Evolutionary conservation across 2,888 invertebrate species (phyloP).

Genomic region (Lasiommata megera): DNA sequence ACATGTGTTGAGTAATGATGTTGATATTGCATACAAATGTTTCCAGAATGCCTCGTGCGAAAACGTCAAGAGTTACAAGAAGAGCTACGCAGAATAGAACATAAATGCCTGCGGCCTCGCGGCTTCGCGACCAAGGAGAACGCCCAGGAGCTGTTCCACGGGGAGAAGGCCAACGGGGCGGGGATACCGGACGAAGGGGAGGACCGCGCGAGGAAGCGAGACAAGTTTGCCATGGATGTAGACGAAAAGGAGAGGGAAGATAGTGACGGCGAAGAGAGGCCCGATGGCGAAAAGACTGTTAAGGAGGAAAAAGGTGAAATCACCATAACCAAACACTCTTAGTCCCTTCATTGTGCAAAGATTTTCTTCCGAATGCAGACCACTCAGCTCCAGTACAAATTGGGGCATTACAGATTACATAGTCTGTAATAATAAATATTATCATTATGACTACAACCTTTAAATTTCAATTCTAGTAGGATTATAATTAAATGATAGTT

Average conservation of each 20-base stretch:
- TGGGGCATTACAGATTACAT: too few relatives aligned
- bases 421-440: too few relatives aligned
- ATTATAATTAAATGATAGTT: too few relatives aligned
- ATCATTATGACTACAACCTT: too few relatives aligned
- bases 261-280: slow-evolving; percentile 65
- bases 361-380: too few relatives aligned
- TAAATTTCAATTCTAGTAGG: too few relatives aligned
- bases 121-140: slow-evolving; percentile 60
- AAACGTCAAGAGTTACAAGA: slow-evolving; percentile 83
- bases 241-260: slow-evolving; percentile 63
- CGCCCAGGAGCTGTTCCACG: slow-evolving; percentile 37
- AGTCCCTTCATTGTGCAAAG: too few relatives aligned
- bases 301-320: too few relatives aligned
- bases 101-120: slow-evolving; percentile 61
- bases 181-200: slow-evolving; percentile 32
- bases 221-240: slow-evolving; percentile 67
- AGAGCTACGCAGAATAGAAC: slow-evolving; percentile 84
- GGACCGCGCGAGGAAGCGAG: slow-evolving; percentile 50
- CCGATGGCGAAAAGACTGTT: slow-evolving; percentile 51
- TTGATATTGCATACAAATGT: not conserved
- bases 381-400: too few relatives aligned
- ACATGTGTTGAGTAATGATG: not conserved
- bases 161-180: slow-evolving; percentile 26
- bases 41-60: slow-evolving; percentile 82
- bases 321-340: too few relatives aligned